These are phyloP conservation scores for Gallinago jamesoni DNA, from an alignment of 2,113 vertebrate species.

Conservation along the genomic window DNA sequence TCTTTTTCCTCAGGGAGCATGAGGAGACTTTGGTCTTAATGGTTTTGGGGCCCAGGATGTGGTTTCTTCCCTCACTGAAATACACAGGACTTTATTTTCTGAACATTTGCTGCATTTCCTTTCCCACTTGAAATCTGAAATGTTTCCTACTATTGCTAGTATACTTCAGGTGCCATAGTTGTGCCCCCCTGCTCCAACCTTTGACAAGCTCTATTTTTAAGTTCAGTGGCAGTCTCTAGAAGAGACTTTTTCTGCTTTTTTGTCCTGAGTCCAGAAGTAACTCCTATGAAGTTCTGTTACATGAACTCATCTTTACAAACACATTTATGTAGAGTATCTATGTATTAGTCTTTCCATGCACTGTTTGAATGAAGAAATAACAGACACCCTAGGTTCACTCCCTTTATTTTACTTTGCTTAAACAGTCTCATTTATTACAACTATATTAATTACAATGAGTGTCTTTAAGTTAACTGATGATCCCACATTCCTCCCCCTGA, in stretches of 20 bases:
- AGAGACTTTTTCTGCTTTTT: not conserved
- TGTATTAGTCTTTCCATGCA: not conserved
- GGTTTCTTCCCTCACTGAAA: slow-evolving; percentile 10
- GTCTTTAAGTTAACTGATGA: not conserved
- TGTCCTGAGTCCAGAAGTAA: not conserved
- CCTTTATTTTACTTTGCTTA: slow-evolving; percentile 11
- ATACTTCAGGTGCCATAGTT: not conserved
- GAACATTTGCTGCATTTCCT: slow-evolving; percentile 26
- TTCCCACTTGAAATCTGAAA: slow-evolving; percentile 25
- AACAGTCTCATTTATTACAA: not conserved
- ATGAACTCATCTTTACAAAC: not conserved
- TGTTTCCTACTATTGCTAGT: not conserved
- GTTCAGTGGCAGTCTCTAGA: not conserved
- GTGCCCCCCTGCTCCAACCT: not conserved
- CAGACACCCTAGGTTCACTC: not conserved
- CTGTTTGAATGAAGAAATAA: not conserved
- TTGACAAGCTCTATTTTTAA: not conserved
- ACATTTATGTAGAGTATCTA: not conserved
- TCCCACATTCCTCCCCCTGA: not conserved
- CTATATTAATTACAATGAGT: not conserved
- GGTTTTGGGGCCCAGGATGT: not conserved
- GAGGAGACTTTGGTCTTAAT: not conserved
- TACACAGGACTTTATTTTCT: not conserved
- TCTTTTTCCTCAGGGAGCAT: not conserved
- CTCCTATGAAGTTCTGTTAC: not conserved